Base-by-base conservation (phyloP, 2,888 invertebrate genomes). In the Mactromeris polynyma region DNA sequence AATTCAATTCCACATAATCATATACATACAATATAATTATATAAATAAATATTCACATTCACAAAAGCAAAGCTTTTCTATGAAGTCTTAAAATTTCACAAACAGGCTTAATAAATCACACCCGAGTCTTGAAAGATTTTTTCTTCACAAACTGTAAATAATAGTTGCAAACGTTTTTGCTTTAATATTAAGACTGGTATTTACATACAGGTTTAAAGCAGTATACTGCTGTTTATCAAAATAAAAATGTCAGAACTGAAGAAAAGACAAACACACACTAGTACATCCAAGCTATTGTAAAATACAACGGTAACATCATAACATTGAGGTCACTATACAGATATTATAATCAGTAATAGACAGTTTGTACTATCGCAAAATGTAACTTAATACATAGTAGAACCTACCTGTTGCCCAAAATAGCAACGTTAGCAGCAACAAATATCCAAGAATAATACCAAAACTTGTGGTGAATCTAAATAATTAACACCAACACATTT, bases 231-330 rank as follows among this genome's bases (percentile, higher is more conserved):
- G 73, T 73, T 33, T 19, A 73, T 73, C 33, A 73, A 73, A 73
- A 73, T 73, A 73, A 73, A 73, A 73, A 14, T 73, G 73, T 73
- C 73, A 73, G 73, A 36, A 73, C 17, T 14, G 73, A 73, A 14
- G 73, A 36, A 73, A 33, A 64, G 58, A 64, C 58, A 64, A 73
- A 73, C 73, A 73, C n/a, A 58, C 31, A 73, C 73, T 73, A 73
- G n/a, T 26, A 33, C 36, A 58, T 73, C 31, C 36, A 26, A 73
- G 33, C 36, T 33, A 73, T 73, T 17, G 33, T 73, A 73, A 33
- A 73, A 36, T 36, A 73, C 31, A 36, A 31, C 14, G 33, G 33
- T 73, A 36, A 73, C 19, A 73, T 36, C 17, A 26, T 33, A 73
- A 73, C 14, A 73, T 26, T 17, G 4, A 73, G 73, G 73, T 73